Evolutionary conservation across 2,113 vertebrate species (phyloP), one percentile per base, ranked within the genome.

Genomic region (Stigmatopora nigra): DNA sequence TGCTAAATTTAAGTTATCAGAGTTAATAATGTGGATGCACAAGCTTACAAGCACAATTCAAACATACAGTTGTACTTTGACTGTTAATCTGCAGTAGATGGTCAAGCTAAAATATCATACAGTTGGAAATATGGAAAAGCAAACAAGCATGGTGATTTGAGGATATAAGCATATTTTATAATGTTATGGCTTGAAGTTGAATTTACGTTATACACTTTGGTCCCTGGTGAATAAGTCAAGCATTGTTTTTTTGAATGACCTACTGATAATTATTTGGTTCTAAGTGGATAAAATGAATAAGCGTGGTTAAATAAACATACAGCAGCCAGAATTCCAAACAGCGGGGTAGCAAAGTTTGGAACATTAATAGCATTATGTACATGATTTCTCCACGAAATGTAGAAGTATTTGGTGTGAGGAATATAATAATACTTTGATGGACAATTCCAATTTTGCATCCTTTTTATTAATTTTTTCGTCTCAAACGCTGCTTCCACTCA

Each of bases 391-490:
- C 53, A 22, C 13, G 22, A 13, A 56, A 31, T 56, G 22, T 7
- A 15, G 22, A 7, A 22, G 25, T 15, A 56, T 56, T 31, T 56
- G 53, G 22, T 14, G 25, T 56, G 22, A 31, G 53, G 22, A 56
- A 56, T 15, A 56, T 22, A 31, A 56, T 31, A 15, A 5, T 25
- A 56, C 53, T 31, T 31, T 56, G 19, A 56, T 31, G 14, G 6
- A 31, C 52, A 55, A 25, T 22, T 56, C 25, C 25, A 79, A 75
- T 86, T 86, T 81, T 84, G 83, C 75, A 86, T 75, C 82, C 49
- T 56, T 70, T 69, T 31, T 31, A 31, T 31, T 31, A 1, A 31
- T 31, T 31, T 31, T 31, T 31, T 31, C 3, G 25, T 31, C 25
- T 31, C 25, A 31, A 31, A 31, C 25, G 25, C 25, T 3, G 3